These are phyloP conservation scores for Pollachius pollachius DNA, from an alignment of 2,113 vertebrate species.

Conservation along the genomic window DNA sequence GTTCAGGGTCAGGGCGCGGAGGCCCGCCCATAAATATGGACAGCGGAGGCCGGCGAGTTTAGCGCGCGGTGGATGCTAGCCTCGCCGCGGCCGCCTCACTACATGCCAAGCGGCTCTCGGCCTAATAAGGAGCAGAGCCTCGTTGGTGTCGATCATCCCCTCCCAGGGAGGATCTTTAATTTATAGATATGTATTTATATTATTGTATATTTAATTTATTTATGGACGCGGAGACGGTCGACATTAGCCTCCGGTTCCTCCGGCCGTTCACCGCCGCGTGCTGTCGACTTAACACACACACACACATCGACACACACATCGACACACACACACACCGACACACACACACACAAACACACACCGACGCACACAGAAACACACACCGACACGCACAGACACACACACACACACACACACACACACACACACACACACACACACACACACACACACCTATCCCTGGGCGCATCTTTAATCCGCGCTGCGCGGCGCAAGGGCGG, in stretches of 20 bases:
- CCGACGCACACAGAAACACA: constrained; percentile 2
- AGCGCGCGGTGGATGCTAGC: constrained; percentile 73
- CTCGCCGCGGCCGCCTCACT: constrained; percentile 68
- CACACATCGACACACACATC: no score
- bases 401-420: constrained; percentile 11
- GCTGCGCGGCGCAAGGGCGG: constrained; percentile 66
- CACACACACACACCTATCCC: constrained; percentile 27
- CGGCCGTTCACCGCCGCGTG: no score
- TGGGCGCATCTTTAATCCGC: constrained; percentile 58
- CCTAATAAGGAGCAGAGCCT: constrained; percentile 81
- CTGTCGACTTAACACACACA: no score
- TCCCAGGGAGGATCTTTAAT: constrained; percentile 49
- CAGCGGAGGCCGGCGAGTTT: constrained; percentile 69
- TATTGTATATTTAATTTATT: no score
- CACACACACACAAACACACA: constrained; percentile 24
- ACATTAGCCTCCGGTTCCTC: no score
- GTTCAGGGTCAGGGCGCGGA: constrained; percentile 67
- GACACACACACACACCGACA: no score
- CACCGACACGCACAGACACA: no score
- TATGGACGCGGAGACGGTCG: no score
- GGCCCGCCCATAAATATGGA: constrained; percentile 74
- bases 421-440: constrained; percentile 6
- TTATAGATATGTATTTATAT: no score
- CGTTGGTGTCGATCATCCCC: constrained; percentile 62
- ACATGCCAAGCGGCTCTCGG: constrained; percentile 76